phyloP scores from a whole-genome alignment of 2,797 vertebrate genomes.

The Sphaeramia orbicularis region DNA sequence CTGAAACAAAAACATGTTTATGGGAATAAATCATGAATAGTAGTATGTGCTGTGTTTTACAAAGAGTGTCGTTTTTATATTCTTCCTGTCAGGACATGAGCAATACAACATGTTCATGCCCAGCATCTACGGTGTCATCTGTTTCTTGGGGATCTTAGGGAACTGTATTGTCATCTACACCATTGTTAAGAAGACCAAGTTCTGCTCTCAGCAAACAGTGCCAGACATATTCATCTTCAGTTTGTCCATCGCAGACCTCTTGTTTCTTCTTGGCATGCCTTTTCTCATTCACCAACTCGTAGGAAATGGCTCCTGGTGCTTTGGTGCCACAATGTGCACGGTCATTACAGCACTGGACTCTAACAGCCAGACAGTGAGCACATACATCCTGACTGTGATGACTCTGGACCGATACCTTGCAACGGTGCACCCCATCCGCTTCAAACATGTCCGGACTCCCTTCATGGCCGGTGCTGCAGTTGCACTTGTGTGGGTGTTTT shows the following conservation, averaged over 20 bases:
- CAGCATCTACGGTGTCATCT: constrained; percentile 87
- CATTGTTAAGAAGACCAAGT: constrained; percentile 85
- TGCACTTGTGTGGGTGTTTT: constrained; percentile 85
- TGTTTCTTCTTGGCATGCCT: constrained; percentile 89
- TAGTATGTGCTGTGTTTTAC: neutral
- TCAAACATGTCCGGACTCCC: constrained; percentile 81
- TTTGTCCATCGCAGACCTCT: constrained; percentile 85
- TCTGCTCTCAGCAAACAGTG: constrained; percentile 82
- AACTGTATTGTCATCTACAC: constrained; percentile 87
- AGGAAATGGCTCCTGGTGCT: constrained; percentile 87
- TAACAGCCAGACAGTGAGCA: constrained; percentile 88
- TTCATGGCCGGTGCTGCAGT: constrained; percentile 75
- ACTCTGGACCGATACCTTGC: constrained; percentile 87
- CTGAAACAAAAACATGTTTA: neutral
- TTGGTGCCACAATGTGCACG: constrained; percentile 86
- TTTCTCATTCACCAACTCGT: constrained; percentile 89
- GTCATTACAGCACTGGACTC: constrained; percentile 87
- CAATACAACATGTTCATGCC: constrained; percentile 86
- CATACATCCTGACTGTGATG: constrained; percentile 88
- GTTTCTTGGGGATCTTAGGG: constrained; percentile 83
- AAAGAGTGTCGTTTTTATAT: neutral
- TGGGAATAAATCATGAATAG: neutral
- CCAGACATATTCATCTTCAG: constrained; percentile 88
- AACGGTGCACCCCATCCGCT: constrained; percentile 86
- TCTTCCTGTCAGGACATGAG: constrained; percentile 45